Evolutionary conservation across 2,888 invertebrate genomes (phyloP), one percentile per base, ranked within the genome.

Genomic region (Amaurobius ferox): DNA sequence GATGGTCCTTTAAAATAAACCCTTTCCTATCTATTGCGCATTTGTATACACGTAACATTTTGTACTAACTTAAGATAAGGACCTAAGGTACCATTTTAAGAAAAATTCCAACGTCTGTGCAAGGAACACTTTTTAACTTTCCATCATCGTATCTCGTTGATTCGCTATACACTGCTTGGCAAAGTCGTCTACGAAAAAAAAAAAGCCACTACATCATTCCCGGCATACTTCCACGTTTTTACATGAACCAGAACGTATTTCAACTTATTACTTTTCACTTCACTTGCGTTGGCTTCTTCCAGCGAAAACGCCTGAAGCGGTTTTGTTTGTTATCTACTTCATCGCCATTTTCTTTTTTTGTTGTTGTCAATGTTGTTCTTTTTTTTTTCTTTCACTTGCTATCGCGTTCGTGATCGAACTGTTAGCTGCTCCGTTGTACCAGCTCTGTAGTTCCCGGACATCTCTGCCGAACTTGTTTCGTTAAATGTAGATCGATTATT

Each of bases 241-340:
- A 77, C 83, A 66, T 83, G 72, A 83, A 83, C 83, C 83, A 83
- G 83, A 83, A 83, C 83, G 77, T 77, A 48, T 40, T 68, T 39
- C 39, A 67, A 72, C 55, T 39, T 62, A 67, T 44, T 77, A 30
- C 72, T 77, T 30, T 73, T 68, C 30, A 29, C 19, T 39, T 40
- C 39, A 26, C 40, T 39, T 40, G 40, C 30, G 19, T 66, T 23
- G 55, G 28, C 68, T 67, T 67, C 44, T 40, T 39, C 28, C 68
- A 19, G 62, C 9, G 73, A 39, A 67, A 23, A 39, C 16, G 16
- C n/a, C 35, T 6, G 23, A 19, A n/a, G 32, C 16, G 32, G 32
- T 66, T 66, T 66, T 66, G 11, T 35, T 35, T 66, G n/a, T 67
- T 73, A 23, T 28, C 40, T 32, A 19, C 13, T 68, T 40, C 13